Conservation (phyloP, 2,797 vertebrate genomes). For the Arctocebus calabarensis region DNA sequence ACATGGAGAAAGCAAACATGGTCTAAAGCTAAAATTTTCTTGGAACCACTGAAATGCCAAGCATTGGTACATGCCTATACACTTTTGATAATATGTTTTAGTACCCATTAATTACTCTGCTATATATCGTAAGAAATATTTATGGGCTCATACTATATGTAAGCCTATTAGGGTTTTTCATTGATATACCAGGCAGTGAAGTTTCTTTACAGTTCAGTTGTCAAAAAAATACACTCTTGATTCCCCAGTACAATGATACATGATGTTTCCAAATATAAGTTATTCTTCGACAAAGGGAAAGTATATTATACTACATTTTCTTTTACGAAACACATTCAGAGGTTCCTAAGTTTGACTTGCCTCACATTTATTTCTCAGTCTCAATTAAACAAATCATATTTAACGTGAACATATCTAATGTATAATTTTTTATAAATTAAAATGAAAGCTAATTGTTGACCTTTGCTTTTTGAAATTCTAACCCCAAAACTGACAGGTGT, state of each 20-base stretch:
- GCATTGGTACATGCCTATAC: background rate
- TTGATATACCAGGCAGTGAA: background rate
- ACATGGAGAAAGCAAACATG: background rate
- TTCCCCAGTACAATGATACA: background rate
- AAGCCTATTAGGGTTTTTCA: background rate
- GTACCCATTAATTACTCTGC: background rate
- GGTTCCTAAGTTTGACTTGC: conserved; percentile 31
- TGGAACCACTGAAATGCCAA: conserved; percentile 31
- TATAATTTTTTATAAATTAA: conserved; percentile 67
- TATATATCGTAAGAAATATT: conserved; percentile 32
- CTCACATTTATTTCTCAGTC: conserved; percentile 50
- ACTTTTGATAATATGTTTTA: conserved; percentile 34
- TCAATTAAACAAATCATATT: conserved; percentile 54
- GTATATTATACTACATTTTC: conserved; percentile 22
- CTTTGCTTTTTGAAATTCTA: conserved; percentile 63
- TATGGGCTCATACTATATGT: background rate
- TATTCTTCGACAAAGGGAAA: background rate
- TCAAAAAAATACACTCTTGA: conserved; percentile 2
- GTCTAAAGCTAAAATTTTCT: conserved; percentile 55
- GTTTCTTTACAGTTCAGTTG: conserved; percentile 2
- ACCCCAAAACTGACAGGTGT: conserved; percentile 43
- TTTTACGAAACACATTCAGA: conserved; percentile 52
- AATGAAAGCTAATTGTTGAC: conserved; percentile 69
- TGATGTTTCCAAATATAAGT: background rate
- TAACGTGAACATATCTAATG: conserved; percentile 28